A percentile compares a stretch with the other conserved stretches of the same genome.
Evolutionary conservation across 2,888 invertebrate genomes (phyloP).

Genomic region (Brachypterus glaber): DNA sequence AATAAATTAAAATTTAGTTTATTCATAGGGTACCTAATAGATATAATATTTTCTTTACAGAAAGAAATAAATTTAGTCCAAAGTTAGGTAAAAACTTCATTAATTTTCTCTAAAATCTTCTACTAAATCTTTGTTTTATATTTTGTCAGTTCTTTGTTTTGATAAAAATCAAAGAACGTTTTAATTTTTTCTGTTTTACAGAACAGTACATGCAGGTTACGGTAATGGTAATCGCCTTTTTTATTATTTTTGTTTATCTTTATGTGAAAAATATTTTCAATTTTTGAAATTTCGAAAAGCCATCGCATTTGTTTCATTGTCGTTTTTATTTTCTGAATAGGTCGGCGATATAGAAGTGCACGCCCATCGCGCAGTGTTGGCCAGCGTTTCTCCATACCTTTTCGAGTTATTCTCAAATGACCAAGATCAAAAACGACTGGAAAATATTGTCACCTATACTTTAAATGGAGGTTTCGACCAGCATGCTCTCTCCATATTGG

Average conservation of each 20-base stretch:
- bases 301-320: conserved; percentile 13
- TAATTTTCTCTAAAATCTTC: conserved; percentile 12
- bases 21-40: too few relatives aligned
- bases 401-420: conserved; percentile 61
- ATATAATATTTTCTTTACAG: conserved; percentile 24
- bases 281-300: too few relatives aligned
- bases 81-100: conserved; percentile 24
- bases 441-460: conserved; percentile 49
- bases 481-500: conserved; percentile 61
- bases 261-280: conserved; percentile 13
- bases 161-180: conserved; percentile 31
- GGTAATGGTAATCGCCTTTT: conserved; percentile 36
- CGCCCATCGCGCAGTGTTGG: conserved; percentile 71
- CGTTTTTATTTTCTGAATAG: conserved; percentile 36
- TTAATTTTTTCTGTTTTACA: conserved; percentile 41
- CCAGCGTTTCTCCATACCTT: conserved; percentile 67
- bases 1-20: too few relatives aligned
- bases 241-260: conserved; percentile 21
- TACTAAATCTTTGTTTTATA: conserved; percentile 17
- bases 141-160: conserved; percentile 22
- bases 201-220: conserved; percentile 33
- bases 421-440: conserved; percentile 42
- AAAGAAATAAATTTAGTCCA: conserved; percentile 14
- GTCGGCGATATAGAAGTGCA: conserved; percentile 61
- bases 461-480: conserved; percentile 56